These are phyloP conservation scores for Urocynchramus pylzowi DNA, from an alignment of 2,113 vertebrate genomes.

Conservation along the genomic window DNA sequence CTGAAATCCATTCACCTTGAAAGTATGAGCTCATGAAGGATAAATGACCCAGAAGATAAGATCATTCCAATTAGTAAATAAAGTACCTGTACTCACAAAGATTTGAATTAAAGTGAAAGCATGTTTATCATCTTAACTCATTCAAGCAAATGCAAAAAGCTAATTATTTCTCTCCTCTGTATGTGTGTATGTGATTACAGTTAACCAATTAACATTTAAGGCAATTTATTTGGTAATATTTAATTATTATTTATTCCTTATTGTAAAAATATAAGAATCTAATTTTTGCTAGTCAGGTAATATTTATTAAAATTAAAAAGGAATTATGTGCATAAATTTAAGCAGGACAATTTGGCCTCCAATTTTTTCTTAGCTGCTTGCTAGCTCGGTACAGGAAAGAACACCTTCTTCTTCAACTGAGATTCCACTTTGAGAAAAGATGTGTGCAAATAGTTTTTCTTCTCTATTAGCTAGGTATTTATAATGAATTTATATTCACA, in stretches of 20 bases:
- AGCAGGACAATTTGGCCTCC: background rate
- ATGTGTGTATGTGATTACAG: background rate
- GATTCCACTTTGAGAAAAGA: background rate
- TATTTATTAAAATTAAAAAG: background rate
- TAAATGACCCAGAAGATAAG: conserved; percentile 51
- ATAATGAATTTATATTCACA: background rate
- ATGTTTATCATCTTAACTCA: background rate
- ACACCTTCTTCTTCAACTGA: background rate
- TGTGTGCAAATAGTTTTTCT: background rate
- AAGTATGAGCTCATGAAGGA: conserved; percentile 56
- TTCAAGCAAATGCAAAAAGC: background rate
- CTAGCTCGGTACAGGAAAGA: background rate
- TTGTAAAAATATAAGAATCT: background rate
- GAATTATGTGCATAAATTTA: background rate
- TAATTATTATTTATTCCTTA: background rate
- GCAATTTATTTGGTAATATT: background rate
- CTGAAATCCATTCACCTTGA: conserved; percentile 63
- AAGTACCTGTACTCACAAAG: background rate
- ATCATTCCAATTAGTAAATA: conserved; percentile 21
- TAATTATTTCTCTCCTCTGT: background rate
- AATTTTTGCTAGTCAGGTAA: background rate
- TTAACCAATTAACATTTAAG: background rate
- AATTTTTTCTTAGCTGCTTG: background rate
- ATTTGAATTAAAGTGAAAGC: background rate
- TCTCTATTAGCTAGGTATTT: background rate